Evolutionary conservation across 2,113 vertebrate genomes (phyloP).

Genomic region (Bolborhynchus lineola): DNA sequence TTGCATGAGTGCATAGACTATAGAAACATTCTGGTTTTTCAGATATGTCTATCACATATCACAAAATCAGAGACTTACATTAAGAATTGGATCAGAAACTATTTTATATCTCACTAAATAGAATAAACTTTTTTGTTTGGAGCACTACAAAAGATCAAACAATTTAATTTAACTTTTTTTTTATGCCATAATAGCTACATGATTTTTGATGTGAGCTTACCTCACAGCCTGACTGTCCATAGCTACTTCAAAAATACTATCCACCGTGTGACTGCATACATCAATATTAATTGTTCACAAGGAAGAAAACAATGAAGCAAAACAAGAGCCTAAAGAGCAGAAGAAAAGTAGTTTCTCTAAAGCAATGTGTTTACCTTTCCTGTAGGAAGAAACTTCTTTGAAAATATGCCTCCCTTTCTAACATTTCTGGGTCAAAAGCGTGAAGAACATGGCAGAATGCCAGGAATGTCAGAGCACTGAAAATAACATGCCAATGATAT

Average conservation of each 20-base stretch:
- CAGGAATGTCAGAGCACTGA: constrained; percentile 29
- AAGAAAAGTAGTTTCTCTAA: background rate
- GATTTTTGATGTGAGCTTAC: background rate
- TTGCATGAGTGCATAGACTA: background rate
- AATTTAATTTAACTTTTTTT: background rate
- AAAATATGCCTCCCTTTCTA: background rate
- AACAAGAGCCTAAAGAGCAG: background rate
- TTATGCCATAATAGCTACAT: background rate
- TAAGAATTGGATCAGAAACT: background rate
- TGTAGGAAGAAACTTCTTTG: background rate
- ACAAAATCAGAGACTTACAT: background rate
- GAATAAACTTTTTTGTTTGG: background rate
- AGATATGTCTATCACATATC: background rate
- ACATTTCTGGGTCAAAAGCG: background rate
- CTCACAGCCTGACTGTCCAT: background rate
- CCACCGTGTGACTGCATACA: background rate
- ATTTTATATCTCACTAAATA: background rate
- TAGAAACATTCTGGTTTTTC: background rate
- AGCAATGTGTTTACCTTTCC: background rate
- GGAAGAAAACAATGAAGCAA: background rate
- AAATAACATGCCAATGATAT: constrained; percentile 21
- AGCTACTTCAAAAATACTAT: background rate
- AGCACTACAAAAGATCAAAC: background rate
- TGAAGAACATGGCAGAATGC: constrained; percentile 25
- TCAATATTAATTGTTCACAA: background rate